Evolutionary conservation across 2,113 vertebrate species (phyloP).

Genomic region (Elanus axillaris): DNA sequence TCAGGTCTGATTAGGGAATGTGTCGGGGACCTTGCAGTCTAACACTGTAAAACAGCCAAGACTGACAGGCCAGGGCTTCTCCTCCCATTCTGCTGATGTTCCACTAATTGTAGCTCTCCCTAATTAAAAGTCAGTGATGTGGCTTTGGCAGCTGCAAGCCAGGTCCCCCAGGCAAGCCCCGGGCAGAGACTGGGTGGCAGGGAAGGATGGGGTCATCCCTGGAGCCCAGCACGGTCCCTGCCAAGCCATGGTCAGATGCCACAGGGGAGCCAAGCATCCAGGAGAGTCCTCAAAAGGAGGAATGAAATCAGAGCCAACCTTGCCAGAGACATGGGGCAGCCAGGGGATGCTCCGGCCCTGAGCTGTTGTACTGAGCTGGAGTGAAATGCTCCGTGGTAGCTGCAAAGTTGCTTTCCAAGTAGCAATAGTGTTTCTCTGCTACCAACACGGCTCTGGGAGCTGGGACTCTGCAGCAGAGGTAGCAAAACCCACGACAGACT

Average conservation of each 20-base stretch:
- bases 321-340: neutral
- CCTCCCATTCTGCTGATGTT: neutral
- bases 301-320: neutral
- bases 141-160: neutral
- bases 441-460: neutral
- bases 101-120: neutral
- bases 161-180: accelerated
- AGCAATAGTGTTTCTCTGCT: neutral
- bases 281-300: neutral
- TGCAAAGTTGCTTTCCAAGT: neutral
- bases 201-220: neutral
- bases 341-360: accelerated
- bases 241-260: accelerated
- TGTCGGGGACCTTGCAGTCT: neutral
- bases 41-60: neutral
- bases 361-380: neutral
- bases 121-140: neutral
- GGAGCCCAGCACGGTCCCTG: neutral
- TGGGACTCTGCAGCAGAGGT: neutral
- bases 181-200: neutral
- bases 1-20: neutral
- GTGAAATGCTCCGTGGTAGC: neutral
- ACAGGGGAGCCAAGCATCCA: neutral
- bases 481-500: neutral
- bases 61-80: neutral